Evolutionary conservation across 1,140 invertebrate species (phyloP).

Genomic region (Leptoteleia sp.): DNA sequence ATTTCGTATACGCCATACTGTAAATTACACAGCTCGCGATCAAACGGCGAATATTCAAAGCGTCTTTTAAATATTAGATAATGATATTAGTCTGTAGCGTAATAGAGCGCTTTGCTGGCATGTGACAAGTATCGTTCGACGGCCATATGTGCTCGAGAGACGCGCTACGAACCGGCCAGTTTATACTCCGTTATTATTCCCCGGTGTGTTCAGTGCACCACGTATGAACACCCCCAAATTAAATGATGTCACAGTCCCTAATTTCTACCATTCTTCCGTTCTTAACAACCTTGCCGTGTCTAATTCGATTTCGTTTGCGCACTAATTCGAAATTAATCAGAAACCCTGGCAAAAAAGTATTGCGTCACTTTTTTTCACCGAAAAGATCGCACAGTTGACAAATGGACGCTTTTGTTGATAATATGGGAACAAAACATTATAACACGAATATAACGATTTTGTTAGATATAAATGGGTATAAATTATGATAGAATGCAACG

Average conservation of each 20-base stretch:
- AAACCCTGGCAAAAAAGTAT: too few species aligned
- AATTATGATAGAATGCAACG: too few species aligned
- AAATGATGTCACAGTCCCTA: constrained; percentile 74
- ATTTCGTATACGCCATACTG: constrained; percentile 10
- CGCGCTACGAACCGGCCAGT: constrained; percentile 10
- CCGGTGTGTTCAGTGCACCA: constrained; percentile 44
- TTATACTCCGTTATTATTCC: constrained; percentile 57
- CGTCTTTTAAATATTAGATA: constrained; percentile 54
- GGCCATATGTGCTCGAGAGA: constrained; percentile 62
- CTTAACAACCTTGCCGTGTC: constrained; percentile 63
- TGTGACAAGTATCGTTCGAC: constrained; percentile 60
- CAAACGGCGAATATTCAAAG: constrained; percentile 35
- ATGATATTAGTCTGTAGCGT: constrained; percentile 28
- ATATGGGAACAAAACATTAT: too few species aligned
- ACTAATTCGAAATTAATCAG: constrained; percentile 16
- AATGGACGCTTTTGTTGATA: too few species aligned
- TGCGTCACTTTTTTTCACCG: too few species aligned
- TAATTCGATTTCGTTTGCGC: constrained; percentile 71
- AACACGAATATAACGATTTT: too few species aligned
- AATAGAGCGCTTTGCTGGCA: constrained; percentile 40
- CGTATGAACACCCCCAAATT: constrained; percentile 69
- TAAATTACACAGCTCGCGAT: constrained; percentile 36
- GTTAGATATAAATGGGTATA: too few species aligned
- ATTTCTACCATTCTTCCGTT: constrained; percentile 73
- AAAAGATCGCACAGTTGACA: too few species aligned